These are phyloP conservation scores for Drosophila histrio DNA, from an alignment of 2,888 invertebrate species.

Conservation along the genomic window DNA sequence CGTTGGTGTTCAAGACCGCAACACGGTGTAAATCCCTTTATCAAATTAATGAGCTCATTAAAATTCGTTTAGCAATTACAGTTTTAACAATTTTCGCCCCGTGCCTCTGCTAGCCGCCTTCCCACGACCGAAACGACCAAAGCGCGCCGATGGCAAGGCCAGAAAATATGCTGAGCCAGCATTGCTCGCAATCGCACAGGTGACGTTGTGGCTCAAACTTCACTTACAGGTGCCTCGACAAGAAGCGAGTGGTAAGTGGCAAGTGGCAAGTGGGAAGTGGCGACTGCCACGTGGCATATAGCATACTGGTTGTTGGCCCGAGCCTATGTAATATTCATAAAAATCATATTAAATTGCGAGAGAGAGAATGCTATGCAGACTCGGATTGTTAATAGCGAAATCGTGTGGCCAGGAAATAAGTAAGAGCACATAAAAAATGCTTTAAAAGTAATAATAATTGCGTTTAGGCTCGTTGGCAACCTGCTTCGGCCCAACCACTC, in stretches of 20 bases:
- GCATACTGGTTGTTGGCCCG: conserved; percentile 8
- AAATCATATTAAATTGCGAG: conserved; percentile 69
- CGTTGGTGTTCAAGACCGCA: conserved; percentile 59
- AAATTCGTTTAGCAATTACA: conserved; percentile 82
- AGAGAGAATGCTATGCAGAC: conserved; percentile 5
- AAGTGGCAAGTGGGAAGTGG: conserved; percentile 21
- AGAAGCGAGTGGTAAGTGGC: conserved; percentile 10
- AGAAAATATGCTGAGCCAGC: conserved; percentile 63
- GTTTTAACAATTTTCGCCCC: conserved; percentile 79
- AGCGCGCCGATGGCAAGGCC: conserved; percentile 10
- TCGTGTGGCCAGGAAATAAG: conserved; percentile 73
- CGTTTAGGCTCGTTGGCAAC: conserved; percentile 65
- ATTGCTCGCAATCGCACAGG: conserved; percentile 60
- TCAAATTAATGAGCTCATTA: conserved; percentile 83
- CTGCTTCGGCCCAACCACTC: conserved; percentile 6
- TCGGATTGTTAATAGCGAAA: conserved; percentile 67
- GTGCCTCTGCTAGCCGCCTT: not conserved
- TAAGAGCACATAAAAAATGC: conserved; percentile 76
- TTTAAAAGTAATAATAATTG: conserved; percentile 79
- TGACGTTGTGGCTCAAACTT: conserved; percentile 38
- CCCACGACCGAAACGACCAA: conserved; percentile 21
- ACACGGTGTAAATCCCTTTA: conserved; percentile 80
- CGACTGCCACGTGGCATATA: conserved; percentile 26
- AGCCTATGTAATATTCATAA: conserved; percentile 56
- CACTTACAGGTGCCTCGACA: conserved; percentile 33